These are phyloP conservation scores for Limnothrissa miodon DNA, from an alignment of 2,113 vertebrate species.

Conservation along the genomic window DNA sequence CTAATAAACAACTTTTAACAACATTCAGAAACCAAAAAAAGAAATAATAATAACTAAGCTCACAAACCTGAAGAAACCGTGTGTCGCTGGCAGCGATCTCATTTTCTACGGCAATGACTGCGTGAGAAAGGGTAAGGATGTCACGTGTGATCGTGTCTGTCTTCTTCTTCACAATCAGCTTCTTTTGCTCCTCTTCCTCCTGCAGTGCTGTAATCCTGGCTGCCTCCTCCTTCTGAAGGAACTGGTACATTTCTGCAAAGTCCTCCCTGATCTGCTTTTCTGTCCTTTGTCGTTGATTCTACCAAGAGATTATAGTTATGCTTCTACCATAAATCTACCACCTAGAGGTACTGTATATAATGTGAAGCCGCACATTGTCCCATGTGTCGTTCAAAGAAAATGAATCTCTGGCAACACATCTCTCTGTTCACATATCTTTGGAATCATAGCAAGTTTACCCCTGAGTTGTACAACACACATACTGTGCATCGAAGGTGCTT, in stretches of 20 bases:
- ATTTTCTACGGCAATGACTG: constrained; percentile 68
- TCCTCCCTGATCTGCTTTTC: constrained; percentile 66
- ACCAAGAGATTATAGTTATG: neutral
- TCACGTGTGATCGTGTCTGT: constrained; percentile 64
- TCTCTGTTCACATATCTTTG: too few relatives aligned
- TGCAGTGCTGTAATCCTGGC: constrained; percentile 55
- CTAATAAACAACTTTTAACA: neutral
- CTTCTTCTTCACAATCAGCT: constrained; percentile 64
- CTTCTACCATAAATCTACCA: neutral
- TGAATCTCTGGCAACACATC: too few relatives aligned
- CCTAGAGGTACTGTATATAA: too few relatives aligned
- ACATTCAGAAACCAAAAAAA: neutral
- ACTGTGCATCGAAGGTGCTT: too few relatives aligned
- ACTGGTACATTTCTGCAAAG: constrained; percentile 64
- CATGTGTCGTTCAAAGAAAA: too few relatives aligned
- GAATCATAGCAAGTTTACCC: too few relatives aligned
- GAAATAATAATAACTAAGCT: neutral
- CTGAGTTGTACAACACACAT: too few relatives aligned
- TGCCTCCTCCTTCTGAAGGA: constrained; percentile 64
- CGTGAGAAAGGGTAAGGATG: constrained; percentile 68
- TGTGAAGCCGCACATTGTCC: too few relatives aligned
- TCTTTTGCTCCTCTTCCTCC: constrained; percentile 66
- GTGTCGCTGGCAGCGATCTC: constrained; percentile 60
- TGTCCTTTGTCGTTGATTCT: constrained; percentile 68
- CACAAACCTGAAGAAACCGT: constrained; percentile 65